A percentile compares a stretch with the other conserved stretches of the same genome.
phyloP scores from a whole-genome alignment of 2,113 vertebrate genomes.

The Bos taurus region DNA sequence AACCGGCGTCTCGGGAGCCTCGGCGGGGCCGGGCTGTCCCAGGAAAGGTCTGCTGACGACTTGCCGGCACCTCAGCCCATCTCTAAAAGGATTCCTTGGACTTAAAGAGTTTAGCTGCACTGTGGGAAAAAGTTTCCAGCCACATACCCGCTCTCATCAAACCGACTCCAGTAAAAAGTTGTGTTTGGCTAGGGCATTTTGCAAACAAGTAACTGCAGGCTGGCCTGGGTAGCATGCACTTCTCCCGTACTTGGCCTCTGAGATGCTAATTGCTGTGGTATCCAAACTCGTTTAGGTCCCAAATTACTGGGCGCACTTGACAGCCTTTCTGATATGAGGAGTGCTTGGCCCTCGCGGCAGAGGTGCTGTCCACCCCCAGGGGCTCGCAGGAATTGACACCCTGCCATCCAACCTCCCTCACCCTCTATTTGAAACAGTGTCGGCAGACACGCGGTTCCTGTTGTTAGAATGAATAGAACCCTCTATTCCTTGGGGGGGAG shows the following conservation, averaged over 20 bases:
- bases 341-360: background rate
- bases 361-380: background rate
- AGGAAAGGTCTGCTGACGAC: background rate
- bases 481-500: background rate
- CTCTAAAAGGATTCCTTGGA: background rate
- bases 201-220: background rate
- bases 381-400: background rate
- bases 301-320: background rate
- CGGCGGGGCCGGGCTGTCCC: background rate
- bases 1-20: background rate
- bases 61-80: background rate
- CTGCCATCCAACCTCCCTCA: background rate
- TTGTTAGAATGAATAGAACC: conserved; percentile 31
- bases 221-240: background rate
- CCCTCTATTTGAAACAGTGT: background rate
- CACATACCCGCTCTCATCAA: background rate
- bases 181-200: conserved; percentile 26
- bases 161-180: conserved; percentile 60
- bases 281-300: background rate
- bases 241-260: background rate
- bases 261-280: background rate
- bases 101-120: background rate
- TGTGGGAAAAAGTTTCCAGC: conserved; percentile 74
- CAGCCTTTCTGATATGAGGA: background rate
- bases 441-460: background rate